These are phyloP conservation scores for Brachyptera putata DNA, from an alignment of 2,888 invertebrate species.

Conservation along the genomic window DNA sequence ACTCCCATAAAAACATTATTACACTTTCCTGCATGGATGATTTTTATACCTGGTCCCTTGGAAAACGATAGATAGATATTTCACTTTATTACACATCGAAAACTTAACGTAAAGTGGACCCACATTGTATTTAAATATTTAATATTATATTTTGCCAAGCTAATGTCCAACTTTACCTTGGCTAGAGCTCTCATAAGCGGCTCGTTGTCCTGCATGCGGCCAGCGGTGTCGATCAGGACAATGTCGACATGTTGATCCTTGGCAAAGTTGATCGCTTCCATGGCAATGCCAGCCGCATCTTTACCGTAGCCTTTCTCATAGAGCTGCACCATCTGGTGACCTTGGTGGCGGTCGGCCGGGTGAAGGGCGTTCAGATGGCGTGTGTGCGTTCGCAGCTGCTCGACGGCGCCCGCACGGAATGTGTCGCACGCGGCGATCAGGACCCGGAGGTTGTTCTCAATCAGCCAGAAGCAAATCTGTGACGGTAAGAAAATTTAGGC, in stretches of 20 bases:
- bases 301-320: conserved; percentile 88
- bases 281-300: conserved; percentile 97
- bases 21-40: too few relatives aligned
- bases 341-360: conserved; percentile 56
- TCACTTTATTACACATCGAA: too few relatives aligned
- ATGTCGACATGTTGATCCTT: conserved; percentile 79
- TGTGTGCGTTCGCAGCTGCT: conserved; percentile 93
- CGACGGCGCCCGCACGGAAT: conserved; percentile 98
- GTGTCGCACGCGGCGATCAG: conserved; percentile 99
- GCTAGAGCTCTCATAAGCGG: conserved; percentile 97
- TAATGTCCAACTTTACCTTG: conserved; percentile 64
- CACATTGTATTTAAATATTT: too few relatives aligned
- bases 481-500: background rate
- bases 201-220: conserved; percentile 99
- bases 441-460: conserved; percentile 94
- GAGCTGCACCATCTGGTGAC: conserved; percentile 80
- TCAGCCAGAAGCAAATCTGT: conserved; percentile 95
- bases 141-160: too few relatives aligned
- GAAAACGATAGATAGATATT: too few relatives aligned
- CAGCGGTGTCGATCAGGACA: conserved; percentile 97
- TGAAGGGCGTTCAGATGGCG: conserved; percentile 91
- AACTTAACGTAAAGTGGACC: too few relatives aligned
- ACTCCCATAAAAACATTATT: too few relatives aligned
- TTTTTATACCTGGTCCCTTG: too few relatives aligned
- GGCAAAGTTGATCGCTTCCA: conserved; percentile 92